Base-by-base conservation (phyloP, 2,797 vertebrate species). In the Esox lucius region DNA sequence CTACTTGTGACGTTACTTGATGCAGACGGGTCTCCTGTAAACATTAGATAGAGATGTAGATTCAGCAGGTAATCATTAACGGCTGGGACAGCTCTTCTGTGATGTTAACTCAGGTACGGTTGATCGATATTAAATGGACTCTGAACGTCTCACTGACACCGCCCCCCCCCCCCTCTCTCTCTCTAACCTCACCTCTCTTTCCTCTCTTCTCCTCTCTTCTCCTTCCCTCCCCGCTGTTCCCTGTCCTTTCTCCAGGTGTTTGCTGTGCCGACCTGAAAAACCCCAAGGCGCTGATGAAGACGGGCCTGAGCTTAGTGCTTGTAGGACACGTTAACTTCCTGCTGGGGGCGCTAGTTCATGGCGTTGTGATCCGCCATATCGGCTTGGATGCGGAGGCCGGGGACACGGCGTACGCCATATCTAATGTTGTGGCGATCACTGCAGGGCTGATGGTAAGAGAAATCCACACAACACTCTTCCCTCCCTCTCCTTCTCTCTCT, bases 311-410 rank as follows among this genome's bases (percentile, higher is more conserved):
- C 86, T 86, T 96, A 88, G 92, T 98, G 73, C 91, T 98, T 49
- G 24, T 95, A 0, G 96, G 97, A 2, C 97, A 99, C 9, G 80
- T 97, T 9, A 96, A 93, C 88, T 98, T 99, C 92, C 90, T 98
- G 74, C 53, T 93, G 0, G 93, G 92, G 0, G 93, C 96, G 0
- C 87, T 98, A 7, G 91, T 97, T n/a, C 96, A 98, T 0, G 96
- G 97, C 35, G 95, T 93, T 0, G 94, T 97, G 75, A 94, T 98
- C 75, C 88, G 96, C 70, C 94, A 97, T 16, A 90, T 97, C 79
- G 85, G 82, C 15, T 24, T 88, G 0, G 87, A 94, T 28, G 80
- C 28, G 5, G 91, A 94, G 0, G 84, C 89, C 2, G 69, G 91
- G n/a, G 90, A 93, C 5, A 75, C 95, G 90, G 94, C 95, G 74